Base-by-base conservation (phyloP, 2,113 vertebrate genomes). In the Hippocampus barbouri region DNA sequence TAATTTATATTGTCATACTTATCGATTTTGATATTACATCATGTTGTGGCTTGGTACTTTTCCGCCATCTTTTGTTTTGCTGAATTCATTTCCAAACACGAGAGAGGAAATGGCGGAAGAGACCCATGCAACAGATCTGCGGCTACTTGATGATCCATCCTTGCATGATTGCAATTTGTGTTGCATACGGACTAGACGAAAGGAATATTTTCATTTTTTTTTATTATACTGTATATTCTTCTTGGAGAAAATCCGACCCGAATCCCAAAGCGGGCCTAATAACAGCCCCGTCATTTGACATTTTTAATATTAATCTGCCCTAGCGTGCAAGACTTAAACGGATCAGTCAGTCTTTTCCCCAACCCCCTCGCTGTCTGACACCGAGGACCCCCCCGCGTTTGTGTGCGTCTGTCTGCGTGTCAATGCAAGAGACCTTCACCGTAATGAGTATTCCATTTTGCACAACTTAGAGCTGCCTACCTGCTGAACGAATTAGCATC, bases 401-500 rank as follows among this genome's bases (percentile, higher is more conserved):
- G 53, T 56, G n/a, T 21, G 53, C 8, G 25, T 68, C 43, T 68
- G 56, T 40, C 18, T 62, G 47, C 54, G 1, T 41, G 30, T 61
- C 70, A 30, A 68, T 72, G 43, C 14, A 53, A 62, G 64, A 76
- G 68, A 74, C 77, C 78, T 82, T 84, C 77, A 78, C 64, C 72
- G 66, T 87, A 87, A 86, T 87, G 77, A 77, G 76, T 75, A 85
- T 88, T 84, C 59, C 59, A 81, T 83, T 86, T 76, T 72, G 41
- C 78, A 74, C 67, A 70, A 79, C 66, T 81, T 81, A 79, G 85
- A 67, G 64, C 70, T 41, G 73, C 62, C 81, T 79, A 75, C 81
- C 64, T 81, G 81, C 75, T 67, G 53, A 78, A 73, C 64, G 78
- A 87, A 88, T 86, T 84, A 86, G 75, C 85, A 85, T 89, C 78